Conservation (phyloP, 53 echinoderm and acorn worm genomes). For the Patiria pectinifera region DNA sequence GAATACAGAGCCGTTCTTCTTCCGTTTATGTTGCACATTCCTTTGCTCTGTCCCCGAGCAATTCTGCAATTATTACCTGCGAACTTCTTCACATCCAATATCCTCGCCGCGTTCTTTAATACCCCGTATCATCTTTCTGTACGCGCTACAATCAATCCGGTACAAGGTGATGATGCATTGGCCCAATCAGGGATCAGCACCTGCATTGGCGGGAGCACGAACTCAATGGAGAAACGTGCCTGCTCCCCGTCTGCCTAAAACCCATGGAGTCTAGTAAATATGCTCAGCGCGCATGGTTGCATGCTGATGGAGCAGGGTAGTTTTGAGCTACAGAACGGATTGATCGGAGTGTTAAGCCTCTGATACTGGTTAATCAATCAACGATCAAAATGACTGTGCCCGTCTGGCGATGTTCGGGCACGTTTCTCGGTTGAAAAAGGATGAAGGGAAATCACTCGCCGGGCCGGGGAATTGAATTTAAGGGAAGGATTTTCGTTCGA, state of each 20-base stretch:
- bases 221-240: background rate
- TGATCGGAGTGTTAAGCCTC: background rate
- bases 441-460: background rate
- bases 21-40: background rate
- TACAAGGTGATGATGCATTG: slow-evolving; percentile 1
- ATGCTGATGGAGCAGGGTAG: background rate
- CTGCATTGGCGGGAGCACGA: background rate
- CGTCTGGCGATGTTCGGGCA: background rate
- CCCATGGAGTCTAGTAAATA: background rate
- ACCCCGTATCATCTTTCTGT: background rate
- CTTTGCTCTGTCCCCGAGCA: background rate
- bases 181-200: background rate
- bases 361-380: background rate
- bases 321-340: background rate
- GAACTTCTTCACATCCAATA: background rate
- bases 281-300: background rate
- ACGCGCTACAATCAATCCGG: background rate
- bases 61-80: background rate
- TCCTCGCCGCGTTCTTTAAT: background rate
- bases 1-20: no score
- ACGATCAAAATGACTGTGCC: background rate
- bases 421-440: background rate
- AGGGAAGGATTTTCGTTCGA: background rate
- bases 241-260: background rate
- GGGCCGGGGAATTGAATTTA: background rate